These are phyloP conservation scores for Cheilinus undulatus DNA, from an alignment of 2,113 vertebrate genomes.

Conservation along the genomic window DNA sequence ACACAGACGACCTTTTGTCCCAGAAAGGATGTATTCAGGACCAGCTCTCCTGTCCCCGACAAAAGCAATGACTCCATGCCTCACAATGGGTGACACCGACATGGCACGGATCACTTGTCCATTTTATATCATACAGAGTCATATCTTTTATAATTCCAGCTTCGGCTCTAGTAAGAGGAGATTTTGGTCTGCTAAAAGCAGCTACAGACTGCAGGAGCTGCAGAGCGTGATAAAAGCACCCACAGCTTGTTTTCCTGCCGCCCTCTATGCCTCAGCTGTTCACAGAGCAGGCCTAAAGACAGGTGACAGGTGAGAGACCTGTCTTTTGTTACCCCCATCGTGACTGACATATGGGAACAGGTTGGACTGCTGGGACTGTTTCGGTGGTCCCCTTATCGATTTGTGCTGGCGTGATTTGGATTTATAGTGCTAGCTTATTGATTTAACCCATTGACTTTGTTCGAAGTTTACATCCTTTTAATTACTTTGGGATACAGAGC, in stretches of 20 bases:
- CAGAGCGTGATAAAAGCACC: slow-evolving; percentile 15
- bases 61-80: slow-evolving; percentile 11
- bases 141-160: neutral
- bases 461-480: neutral
- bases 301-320: slow-evolving; percentile 10
- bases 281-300: slow-evolving; percentile 2
- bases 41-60: neutral
- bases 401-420: neutral
- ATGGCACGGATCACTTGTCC: neutral
- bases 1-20: slow-evolving; percentile 34
- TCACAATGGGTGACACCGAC: slow-evolving; percentile 10
- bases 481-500: neutral
- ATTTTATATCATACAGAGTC: slow-evolving; percentile 7
- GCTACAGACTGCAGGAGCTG: slow-evolving; percentile 6
- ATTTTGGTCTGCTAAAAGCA: neutral
- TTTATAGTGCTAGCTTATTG: neutral
- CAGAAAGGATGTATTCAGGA: slow-evolving; percentile 10
- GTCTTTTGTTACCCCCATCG: neutral
- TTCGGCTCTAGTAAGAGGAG: neutral
- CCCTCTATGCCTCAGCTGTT: slow-evolving; percentile 24
- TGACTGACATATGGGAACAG: neutral
- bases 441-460: slow-evolving; percentile 3
- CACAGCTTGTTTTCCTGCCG: slow-evolving; percentile 27
- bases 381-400: neutral
- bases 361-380: neutral